Evolutionary conservation across 2,113 vertebrate genomes (phyloP).

Genomic region (Herpetotheres cachinnans): DNA sequence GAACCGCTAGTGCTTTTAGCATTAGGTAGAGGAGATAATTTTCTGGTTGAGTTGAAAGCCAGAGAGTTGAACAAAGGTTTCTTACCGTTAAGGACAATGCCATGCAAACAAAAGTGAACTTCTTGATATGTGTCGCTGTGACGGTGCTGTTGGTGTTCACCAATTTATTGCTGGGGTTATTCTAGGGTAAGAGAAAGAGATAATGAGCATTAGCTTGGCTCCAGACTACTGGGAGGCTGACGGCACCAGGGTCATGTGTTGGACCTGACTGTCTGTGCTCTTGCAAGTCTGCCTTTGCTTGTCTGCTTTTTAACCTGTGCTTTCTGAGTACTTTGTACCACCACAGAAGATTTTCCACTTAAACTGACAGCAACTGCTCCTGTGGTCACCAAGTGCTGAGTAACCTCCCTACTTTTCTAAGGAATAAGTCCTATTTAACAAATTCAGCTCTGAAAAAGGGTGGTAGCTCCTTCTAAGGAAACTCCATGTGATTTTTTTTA

Average conservation of each 20-base stretch:
- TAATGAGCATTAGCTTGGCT: neutral
- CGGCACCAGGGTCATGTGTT: neutral
- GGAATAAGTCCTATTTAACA: neutral
- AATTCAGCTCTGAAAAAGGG: neutral
- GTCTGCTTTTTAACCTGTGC: constrained; percentile 29
- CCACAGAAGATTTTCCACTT: neutral
- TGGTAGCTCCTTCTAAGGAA: neutral
- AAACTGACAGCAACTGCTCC: neutral
- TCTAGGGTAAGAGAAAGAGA: constrained; percentile 75
- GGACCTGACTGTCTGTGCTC: neutral
- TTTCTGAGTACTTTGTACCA: constrained; percentile 1
- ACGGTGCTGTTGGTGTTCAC: constrained; percentile 75
- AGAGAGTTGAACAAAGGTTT: neutral
- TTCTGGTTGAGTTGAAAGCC: neutral
- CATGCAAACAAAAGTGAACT: constrained; percentile 94
- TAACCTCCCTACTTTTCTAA: neutral
- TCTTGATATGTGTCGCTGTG: constrained; percentile 90
- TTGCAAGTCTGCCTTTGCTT: neutral
- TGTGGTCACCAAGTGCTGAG: neutral
- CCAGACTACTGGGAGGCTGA: neutral
- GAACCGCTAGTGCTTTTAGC: neutral
- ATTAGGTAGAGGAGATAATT: neutral
- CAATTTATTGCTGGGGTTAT: constrained; percentile 92
- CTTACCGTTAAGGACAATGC: constrained; percentile 92
- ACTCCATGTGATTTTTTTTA: neutral